Conservation (phyloP, 2,797 vertebrate species). For the Falco biarmicus region DNA sequence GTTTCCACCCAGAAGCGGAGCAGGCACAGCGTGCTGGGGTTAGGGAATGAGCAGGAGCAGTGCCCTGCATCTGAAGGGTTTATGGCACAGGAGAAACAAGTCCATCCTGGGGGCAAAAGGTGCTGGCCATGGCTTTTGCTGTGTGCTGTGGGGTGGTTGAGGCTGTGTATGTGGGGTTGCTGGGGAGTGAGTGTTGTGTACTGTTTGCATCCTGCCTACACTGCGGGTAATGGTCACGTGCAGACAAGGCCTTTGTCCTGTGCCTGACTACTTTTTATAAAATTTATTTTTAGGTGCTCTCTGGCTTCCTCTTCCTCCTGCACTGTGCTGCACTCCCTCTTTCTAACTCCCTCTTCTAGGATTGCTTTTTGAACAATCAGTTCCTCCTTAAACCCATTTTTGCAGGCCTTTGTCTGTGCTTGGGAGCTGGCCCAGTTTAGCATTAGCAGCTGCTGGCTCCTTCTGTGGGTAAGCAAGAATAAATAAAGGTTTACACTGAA, state of each 20-base stretch:
- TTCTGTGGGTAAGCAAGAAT: slow-evolving; percentile 35
- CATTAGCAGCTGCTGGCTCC: slow-evolving; percentile 48
- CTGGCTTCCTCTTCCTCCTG: slow-evolving; percentile 66
- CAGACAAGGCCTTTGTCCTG: not conserved
- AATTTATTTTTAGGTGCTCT: slow-evolving; percentile 63
- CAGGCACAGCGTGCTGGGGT: accelerated
- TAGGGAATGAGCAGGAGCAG: accelerated
- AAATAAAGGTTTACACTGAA: slow-evolving; percentile 33
- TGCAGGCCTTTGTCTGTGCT: slow-evolving; percentile 24
- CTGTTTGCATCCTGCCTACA: slow-evolving; percentile 33
- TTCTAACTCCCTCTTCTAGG: slow-evolving; percentile 52
- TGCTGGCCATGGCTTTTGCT: not conserved
- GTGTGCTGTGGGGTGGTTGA: not conserved
- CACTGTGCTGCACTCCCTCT: not conserved
- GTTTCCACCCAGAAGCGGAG: accelerated
- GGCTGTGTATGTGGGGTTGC: slow-evolving; percentile 15
- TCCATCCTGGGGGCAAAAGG: accelerated
- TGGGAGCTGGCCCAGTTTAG: slow-evolving; percentile 34
- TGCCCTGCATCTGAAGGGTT: not conserved
- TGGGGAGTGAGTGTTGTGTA: slow-evolving; percentile 11
- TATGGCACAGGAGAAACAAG: accelerated
- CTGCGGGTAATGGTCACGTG: slow-evolving; percentile 54
- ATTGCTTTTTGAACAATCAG: slow-evolving; percentile 6
- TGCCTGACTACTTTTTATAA: slow-evolving; percentile 24
- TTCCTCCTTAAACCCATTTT: slow-evolving; percentile 45